A percentile compares a stretch with the other conserved stretches of the same genome.
Conservation (phyloP, 2,113 vertebrate genomes). For the Cyanistes caeruleus region DNA sequence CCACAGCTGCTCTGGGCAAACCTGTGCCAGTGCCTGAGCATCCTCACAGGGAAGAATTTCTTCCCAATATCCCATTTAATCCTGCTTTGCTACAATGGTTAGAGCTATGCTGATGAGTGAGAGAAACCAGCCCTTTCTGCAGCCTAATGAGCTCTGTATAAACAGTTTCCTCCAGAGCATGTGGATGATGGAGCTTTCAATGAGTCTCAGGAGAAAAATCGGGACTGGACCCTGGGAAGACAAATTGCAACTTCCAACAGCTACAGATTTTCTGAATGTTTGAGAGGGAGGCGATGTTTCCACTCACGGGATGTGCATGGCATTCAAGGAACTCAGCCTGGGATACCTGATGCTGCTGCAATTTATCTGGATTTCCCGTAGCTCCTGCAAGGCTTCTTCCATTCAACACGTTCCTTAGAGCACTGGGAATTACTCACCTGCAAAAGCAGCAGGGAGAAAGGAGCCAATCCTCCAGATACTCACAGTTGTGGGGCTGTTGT, state of each 20-base stretch:
- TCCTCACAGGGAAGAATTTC: neutral
- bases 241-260: neutral
- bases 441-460: neutral
- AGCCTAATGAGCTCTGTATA: neutral
- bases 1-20: neutral
- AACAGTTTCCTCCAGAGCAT: neutral
- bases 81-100: neutral
- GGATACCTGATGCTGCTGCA: neutral
- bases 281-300: neutral
- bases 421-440: neutral
- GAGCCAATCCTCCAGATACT: neutral
- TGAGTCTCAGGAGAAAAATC: neutral
- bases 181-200: neutral
- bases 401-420: neutral
- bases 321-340: neutral
- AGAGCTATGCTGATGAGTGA: neutral
- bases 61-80: neutral
- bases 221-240: neutral
- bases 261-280: neutral
- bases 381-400: neutral
- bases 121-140: neutral
- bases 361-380: neutral
- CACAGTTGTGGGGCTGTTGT: neutral
- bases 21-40: neutral
- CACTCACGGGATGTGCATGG: accelerated